phyloP scores from a whole-genome alignment of 2,888 invertebrate genomes.

The Serrognathus titanus region DNA sequence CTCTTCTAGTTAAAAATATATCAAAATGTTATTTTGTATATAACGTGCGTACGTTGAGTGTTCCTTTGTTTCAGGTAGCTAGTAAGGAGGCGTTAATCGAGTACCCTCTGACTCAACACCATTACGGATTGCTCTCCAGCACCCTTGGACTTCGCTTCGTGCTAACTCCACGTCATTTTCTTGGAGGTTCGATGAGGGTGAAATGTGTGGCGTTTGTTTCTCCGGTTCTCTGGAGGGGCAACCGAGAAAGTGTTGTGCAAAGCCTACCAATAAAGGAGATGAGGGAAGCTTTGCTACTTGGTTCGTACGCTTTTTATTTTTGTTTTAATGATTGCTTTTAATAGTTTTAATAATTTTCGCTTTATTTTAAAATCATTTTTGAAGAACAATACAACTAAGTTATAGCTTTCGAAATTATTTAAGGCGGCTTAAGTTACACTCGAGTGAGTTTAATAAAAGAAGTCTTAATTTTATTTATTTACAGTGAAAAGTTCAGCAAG shows the following conservation, averaged over 20 bases:
- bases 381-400: no score
- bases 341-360: no score
- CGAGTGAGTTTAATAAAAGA: no score
- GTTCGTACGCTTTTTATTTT: conserved; percentile 44
- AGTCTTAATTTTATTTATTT: no score
- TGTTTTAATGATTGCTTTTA: no score
- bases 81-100: conserved; percentile 51
- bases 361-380: no score
- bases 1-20: no score
- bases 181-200: conserved; percentile 59
- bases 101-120: conserved; percentile 55
- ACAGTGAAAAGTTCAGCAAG: no score
- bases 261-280: conserved; percentile 57
- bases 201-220: conserved; percentile 61
- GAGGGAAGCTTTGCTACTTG: conserved; percentile 60
- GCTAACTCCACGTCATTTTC: conserved; percentile 56
- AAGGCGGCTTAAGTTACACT: no score
- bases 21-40: no score
- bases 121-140: conserved; percentile 57
- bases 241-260: conserved; percentile 57
- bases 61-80: conserved; percentile 47
- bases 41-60: no score
- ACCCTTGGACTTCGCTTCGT: conserved; percentile 57
- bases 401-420: no score
- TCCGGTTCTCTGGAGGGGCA: conserved; percentile 59